These are phyloP conservation scores for Brachionus koreanus DNA, from an alignment of 1,140 invertebrate genomes.

Conservation along the genomic window DNA sequence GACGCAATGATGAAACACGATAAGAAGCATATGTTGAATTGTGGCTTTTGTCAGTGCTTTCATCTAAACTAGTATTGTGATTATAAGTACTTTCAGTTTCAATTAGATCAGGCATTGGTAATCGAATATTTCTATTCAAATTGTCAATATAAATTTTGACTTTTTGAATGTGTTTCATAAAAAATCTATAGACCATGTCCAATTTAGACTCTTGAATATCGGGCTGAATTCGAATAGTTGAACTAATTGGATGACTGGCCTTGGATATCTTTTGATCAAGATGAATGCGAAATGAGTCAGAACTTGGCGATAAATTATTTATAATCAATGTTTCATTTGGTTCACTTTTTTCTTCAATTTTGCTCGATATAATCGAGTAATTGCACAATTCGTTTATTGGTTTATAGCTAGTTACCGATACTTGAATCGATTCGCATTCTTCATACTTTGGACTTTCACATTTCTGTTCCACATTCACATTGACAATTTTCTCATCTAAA, in stretches of 20 bases:
- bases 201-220: slow-evolving; percentile 64
- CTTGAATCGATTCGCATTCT: slow-evolving; percentile 25
- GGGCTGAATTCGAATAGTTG: background rate
- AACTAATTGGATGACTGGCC: background rate
- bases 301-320: background rate
- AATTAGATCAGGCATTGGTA: slow-evolving; percentile 84
- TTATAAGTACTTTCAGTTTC: slow-evolving; percentile 70
- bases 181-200: slow-evolving; percentile 86
- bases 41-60: background rate
- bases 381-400: slow-evolving; percentile 11
- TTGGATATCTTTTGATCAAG: background rate
- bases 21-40: background rate
- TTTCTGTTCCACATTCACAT: background rate
- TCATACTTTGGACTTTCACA: background rate
- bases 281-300: slow-evolving; percentile 1
- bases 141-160: slow-evolving; percentile 85
- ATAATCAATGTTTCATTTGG: background rate
- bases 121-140: slow-evolving; percentile 65
- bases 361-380: slow-evolving; percentile 13
- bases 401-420: background rate
- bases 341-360: slow-evolving; percentile 28
- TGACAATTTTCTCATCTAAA: background rate
- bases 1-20: background rate
- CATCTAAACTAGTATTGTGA: background rate
- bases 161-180: slow-evolving; percentile 84